Conservation (phyloP, 2,888 invertebrate species). For the Pristionchus japonicus region DNA sequence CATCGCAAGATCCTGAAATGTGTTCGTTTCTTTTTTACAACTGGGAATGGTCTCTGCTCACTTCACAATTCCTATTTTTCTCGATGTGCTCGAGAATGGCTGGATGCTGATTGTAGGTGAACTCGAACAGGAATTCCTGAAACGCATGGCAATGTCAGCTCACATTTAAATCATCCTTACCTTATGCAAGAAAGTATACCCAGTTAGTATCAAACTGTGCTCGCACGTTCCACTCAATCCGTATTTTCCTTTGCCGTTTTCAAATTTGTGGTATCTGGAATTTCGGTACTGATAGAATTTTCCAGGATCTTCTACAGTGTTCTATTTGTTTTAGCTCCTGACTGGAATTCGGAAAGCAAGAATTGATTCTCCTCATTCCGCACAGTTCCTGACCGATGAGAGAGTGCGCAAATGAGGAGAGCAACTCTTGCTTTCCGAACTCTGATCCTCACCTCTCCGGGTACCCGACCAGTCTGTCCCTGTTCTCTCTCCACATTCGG, state of each 20-base stretch:
- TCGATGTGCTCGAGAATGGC: slow-evolving; percentile 95
- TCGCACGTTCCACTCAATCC: not conserved
- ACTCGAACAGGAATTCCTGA: slow-evolving; percentile 92
- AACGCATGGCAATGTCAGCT: not conserved
- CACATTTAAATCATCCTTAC: not conserved
- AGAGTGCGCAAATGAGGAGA: too few species aligned
- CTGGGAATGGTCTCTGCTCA: not conserved
- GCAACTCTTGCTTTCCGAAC: too few species aligned
- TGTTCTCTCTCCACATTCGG: slow-evolving; percentile 11
- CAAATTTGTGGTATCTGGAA: not conserved
- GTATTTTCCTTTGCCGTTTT: not conserved
- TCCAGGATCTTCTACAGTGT: too few species aligned
- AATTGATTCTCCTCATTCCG: too few species aligned
- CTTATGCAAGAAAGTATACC: not conserved
- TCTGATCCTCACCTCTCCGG: not conserved
- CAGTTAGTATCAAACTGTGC: slow-evolving; percentile 1
- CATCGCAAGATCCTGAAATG: slow-evolving; percentile 96
- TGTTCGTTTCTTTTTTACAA: not conserved
- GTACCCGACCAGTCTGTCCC: not conserved
- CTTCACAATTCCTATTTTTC: slow-evolving; percentile 96
- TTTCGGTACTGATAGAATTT: too few species aligned
- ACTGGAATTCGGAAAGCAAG: too few species aligned
- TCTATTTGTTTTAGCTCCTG: too few species aligned
- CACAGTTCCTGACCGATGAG: too few species aligned
- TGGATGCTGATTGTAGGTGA: slow-evolving; percentile 91